Evolutionary conservation across 2,113 vertebrate genomes (phyloP).

Genomic region (Aix galericulata): DNA sequence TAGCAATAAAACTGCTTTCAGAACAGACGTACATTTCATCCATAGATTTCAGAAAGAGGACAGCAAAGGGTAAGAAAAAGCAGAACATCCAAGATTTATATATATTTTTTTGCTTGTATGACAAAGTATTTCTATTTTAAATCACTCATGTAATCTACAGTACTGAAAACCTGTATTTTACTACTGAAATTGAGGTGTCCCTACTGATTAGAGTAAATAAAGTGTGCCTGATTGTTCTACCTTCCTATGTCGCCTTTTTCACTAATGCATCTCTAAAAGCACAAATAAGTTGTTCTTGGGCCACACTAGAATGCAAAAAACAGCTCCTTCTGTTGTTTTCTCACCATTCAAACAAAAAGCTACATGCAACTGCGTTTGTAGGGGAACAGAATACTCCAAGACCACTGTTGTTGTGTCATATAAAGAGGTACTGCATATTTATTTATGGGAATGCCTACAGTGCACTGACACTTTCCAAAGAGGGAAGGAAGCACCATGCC

Average conservation of each 20-base stretch:
- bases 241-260: neutral
- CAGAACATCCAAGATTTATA: neutral
- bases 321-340: neutral
- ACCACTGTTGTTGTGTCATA: neutral
- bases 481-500: neutral
- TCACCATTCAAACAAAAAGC: neutral
- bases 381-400: neutral
- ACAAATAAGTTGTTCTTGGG: neutral
- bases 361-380: neutral
- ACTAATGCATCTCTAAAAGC: neutral
- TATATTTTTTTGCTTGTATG: neutral
- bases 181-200: neutral
- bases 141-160: neutral
- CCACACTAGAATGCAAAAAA: neutral
- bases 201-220: neutral
- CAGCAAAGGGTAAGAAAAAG: neutral
- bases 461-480: neutral
- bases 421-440: neutral
- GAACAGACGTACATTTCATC: neutral
- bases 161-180: neutral
- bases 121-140: neutral
- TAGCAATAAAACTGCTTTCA: neutral
- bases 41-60: neutral
- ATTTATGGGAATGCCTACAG: slow-evolving; percentile 36
- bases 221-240: neutral